Base-by-base conservation (phyloP, 2,888 invertebrate species). In the Thecophora atra region DNA sequence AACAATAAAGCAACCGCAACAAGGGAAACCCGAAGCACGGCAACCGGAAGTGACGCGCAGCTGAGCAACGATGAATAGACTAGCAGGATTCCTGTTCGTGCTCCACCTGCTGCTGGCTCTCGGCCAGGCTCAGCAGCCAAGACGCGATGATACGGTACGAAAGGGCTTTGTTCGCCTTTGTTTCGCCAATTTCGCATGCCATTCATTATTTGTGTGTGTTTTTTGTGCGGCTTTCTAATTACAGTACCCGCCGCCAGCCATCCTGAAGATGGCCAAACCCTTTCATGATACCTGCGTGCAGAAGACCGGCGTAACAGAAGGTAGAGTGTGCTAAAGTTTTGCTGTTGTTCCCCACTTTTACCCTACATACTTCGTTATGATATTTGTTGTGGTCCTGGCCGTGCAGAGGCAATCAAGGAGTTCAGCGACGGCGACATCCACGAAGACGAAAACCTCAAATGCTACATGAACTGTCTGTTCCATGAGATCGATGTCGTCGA, bases 391-490 rank as follows among this genome's bases (percentile, higher is more conserved):
- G 3, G 13, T 24, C 28, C 15, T 13, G 2, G 26, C 28, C 21
- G 8, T 21, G 7, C 42, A 85, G 87, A 78, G 69, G 81, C 85
- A 63, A 87, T 86, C 73, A 86, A 84, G 76, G 84, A 85, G 76
- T 87, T 87, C 73, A 86, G 87, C 72, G 86, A 86, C 70, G 87
- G 87, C 7, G 82, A 86, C 71, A 81, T 86, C 64, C 86, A 85
- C 70, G 87, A 86, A 17, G 86, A 86, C 69, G 84, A 84, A 75
- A 82, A 81, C 58, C 80, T 86, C 4, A 86, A 86, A 77, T 86
- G 86, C 73, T 87, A 86, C 70, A 86, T 87, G 86, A 84, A 86
- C 77, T 86, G 86, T 75, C 73, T 86, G 60, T 85, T 86, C 72
- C 83, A 86, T 71, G 84, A 86, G 74, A 79, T 84, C 67, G 79